Evolutionary conservation across 2,113 vertebrate genomes (phyloP).

Genomic region (Pao palembangensis): DNA sequence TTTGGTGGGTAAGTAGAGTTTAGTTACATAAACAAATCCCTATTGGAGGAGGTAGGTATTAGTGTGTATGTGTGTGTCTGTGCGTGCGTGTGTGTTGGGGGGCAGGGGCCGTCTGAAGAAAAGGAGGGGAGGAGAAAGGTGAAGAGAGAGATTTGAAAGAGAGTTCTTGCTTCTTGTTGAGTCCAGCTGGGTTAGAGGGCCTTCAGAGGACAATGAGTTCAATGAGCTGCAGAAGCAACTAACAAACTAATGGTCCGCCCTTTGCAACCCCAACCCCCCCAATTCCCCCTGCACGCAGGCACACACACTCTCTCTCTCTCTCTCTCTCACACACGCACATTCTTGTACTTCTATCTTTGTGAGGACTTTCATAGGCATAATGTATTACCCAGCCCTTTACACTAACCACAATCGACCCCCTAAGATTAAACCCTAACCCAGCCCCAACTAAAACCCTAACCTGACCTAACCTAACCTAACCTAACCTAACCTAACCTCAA

Average conservation of each 20-base stretch:
- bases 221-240: conserved; percentile 69
- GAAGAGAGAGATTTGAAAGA: conserved; percentile 47
- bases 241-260: conserved; percentile 67
- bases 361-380: too few relatives aligned
- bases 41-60: conserved; percentile 50
- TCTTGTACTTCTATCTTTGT: too few relatives aligned
- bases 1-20: conserved; percentile 48
- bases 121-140: conserved; percentile 12
- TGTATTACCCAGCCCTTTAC: too few relatives aligned
- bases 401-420: too few relatives aligned
- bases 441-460: too few relatives aligned
- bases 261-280: conserved; percentile 22
- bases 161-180: conserved; percentile 60
- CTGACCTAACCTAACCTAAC: too few relatives aligned
- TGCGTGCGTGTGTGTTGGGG: neutral
- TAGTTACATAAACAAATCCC: conserved; percentile 53
- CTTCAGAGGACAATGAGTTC: conserved; percentile 65
- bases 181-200: conserved; percentile 67
- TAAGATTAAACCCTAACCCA: too few relatives aligned
- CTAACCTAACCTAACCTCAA: too few relatives aligned
- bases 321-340: conserved; percentile 2
- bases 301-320: conserved; percentile 13
- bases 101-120: conserved; percentile 5
- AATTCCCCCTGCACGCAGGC: conserved; percentile 8
- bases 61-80: conserved; percentile 8